Evolutionary conservation across 2,888 invertebrate species (phyloP).

Genomic region (Choristoneura rosaceana): DNA sequence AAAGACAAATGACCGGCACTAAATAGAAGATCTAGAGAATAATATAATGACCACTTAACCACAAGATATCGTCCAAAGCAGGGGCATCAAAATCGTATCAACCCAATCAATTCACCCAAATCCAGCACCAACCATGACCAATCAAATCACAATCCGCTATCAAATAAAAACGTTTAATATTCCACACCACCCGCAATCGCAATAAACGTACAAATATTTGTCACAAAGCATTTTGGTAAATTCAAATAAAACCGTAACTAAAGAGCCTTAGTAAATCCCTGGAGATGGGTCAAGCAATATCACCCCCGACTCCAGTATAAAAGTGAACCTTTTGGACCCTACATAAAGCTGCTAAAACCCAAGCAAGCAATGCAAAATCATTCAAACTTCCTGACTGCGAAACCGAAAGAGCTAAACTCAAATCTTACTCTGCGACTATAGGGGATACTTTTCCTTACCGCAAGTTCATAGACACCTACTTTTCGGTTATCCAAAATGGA

Average conservation of each 20-base stretch:
- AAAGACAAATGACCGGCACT: neutral
- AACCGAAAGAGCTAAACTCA: conserved; percentile 51
- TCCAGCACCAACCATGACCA: conserved; percentile 67
- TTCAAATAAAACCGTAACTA: conserved; percentile 84
- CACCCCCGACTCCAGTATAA: conserved; percentile 43
- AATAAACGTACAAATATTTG: conserved; percentile 85
- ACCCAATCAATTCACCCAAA: conserved; percentile 47
- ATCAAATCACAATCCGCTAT: conserved; percentile 66
- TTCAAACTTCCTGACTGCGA: conserved; percentile 48
- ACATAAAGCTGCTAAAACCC: conserved; percentile 27
- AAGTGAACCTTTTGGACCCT: conserved; percentile 42
- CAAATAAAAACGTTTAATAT: conserved; percentile 79
- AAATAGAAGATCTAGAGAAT: neutral
- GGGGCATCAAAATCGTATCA: conserved; percentile 23
- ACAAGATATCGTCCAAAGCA: neutral
- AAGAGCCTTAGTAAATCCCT: conserved; percentile 73
- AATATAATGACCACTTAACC: neutral
- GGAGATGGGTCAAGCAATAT: conserved; percentile 74
- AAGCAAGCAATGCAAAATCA: conserved; percentile 44
- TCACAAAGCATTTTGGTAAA: conserved; percentile 75
- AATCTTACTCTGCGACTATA: conserved; percentile 52
- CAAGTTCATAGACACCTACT: conserved; percentile 45
- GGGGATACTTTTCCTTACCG: conserved; percentile 55
- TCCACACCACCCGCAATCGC: conserved; percentile 71
- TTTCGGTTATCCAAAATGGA: conserved; percentile 43